Evolutionary conservation across 30 jellyfish, hydroid and myxozoan species (phyloP).

Genomic region (Catostylus mosaicus): DNA sequence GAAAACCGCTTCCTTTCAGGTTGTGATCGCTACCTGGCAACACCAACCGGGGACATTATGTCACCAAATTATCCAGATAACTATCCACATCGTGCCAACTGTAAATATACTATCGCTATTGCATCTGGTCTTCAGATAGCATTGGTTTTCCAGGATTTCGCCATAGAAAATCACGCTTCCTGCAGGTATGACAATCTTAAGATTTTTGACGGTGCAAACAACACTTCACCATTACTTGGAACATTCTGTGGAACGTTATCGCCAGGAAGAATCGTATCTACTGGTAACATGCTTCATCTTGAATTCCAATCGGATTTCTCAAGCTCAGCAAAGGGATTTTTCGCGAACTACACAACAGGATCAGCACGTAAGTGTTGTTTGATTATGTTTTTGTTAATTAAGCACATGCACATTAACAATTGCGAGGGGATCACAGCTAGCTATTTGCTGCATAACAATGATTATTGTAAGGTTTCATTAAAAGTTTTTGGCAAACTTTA

Average conservation of each 20-base stretch:
- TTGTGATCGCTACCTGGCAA: conserved; percentile 59
- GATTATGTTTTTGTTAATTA: no score
- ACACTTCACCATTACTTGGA: conserved; percentile 65
- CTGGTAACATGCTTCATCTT: conserved; percentile 69
- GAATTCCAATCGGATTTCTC: conserved; percentile 64
- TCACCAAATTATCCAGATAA: conserved; percentile 84
- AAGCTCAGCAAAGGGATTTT: conserved; percentile 70
- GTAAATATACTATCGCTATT: conserved; percentile 77
- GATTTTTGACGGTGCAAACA: conserved; percentile 85
- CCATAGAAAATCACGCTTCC: conserved; percentile 61
- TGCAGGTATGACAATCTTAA: conserved; percentile 73
- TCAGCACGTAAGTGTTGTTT: conserved; percentile 56
- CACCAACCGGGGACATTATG: conserved; percentile 55
- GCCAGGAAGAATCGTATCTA: conserved; percentile 81
- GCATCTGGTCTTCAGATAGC: conserved; percentile 75
- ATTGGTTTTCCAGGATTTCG: conserved; percentile 53
- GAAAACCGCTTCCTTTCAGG: conserved; percentile 32
- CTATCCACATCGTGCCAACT: conserved; percentile 71
- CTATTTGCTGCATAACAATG: no score
- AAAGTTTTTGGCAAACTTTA: no score
- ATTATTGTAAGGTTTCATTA: no score
- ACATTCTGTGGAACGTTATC: conserved; percentile 70
- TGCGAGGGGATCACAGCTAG: no score
- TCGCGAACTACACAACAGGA: conserved; percentile 81
- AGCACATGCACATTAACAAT: no score